Conservation (phyloP, 2,888 invertebrate genomes). For the Hypolimnas misippus region DNA sequence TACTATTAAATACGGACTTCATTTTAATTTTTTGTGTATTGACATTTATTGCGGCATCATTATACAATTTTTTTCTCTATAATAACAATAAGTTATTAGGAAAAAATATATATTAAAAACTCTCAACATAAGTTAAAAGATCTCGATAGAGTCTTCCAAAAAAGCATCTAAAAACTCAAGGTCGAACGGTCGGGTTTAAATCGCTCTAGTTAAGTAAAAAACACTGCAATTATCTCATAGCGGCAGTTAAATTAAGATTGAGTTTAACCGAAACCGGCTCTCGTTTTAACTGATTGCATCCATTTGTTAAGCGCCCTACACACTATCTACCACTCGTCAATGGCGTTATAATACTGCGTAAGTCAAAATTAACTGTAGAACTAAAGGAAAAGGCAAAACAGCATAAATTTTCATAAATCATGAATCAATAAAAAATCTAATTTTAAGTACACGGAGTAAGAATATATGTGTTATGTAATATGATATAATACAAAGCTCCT, state of each 20-base stretch:
- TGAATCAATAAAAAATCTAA: no score
- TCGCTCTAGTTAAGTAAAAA: conserved; percentile 42
- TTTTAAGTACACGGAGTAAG: no score
- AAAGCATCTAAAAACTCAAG: conserved; percentile 22
- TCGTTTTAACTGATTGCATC: conserved; percentile 44
- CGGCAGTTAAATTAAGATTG: conserved; percentile 59
- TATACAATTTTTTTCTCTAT: no score
- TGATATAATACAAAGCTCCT: no score
- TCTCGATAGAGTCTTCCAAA: background rate
- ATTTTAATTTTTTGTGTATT: no score
- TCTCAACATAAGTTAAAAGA: background rate
- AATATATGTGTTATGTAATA: no score
- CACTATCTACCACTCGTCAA: conserved; percentile 30
- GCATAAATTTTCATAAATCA: no score
- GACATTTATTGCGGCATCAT: no score
- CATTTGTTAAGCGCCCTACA: conserved; percentile 37
- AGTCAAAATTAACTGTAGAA: no score
- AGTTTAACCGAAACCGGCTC: conserved; percentile 50
- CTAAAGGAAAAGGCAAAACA: background rate
- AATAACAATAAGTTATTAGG: no score
- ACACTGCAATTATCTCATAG: conserved; percentile 53
- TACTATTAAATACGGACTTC: no score
- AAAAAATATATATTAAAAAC: background rate
- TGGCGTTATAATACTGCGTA: no score
- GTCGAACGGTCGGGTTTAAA: conserved; percentile 19